Evolutionary conservation across 2,113 vertebrate genomes (phyloP).

Genomic region (Merops nubicus): DNA sequence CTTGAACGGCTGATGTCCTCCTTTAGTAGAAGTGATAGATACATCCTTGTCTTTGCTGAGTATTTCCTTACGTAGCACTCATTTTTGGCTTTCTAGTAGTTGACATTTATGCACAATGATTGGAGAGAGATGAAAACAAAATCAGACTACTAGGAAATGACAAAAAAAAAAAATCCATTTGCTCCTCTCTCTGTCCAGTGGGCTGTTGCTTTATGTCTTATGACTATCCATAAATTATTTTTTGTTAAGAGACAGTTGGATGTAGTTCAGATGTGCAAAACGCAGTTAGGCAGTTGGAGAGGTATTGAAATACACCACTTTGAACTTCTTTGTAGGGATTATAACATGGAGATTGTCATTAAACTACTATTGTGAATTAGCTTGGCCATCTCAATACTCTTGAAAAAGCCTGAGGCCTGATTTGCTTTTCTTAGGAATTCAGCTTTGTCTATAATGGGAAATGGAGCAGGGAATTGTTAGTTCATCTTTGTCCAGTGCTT

Average conservation of each 20-base stretch:
- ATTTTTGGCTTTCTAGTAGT: background rate
- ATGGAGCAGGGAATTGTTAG: background rate
- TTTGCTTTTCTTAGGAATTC: background rate
- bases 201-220: background rate
- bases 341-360: background rate
- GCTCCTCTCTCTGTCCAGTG: background rate
- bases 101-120: fast-evolving
- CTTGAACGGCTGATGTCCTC: background rate
- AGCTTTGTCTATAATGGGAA: background rate
- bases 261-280: background rate
- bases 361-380: background rate
- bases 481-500: background rate
- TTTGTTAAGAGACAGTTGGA: background rate
- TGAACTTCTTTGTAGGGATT: background rate
- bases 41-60: background rate
- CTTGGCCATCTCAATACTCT: background rate
- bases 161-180: background rate
- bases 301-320: background rate
- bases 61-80: background rate
- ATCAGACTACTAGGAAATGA: background rate
- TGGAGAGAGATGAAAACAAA: background rate
- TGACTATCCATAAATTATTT: background rate
- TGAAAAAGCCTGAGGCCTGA: background rate
- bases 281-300: background rate
- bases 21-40: background rate